Percentiles rank a stretch among this genome's conserved stretches.
Evolutionary conservation across 2,888 invertebrate genomes (phyloP).

Genomic region (Notocelia uddmanniana): DNA sequence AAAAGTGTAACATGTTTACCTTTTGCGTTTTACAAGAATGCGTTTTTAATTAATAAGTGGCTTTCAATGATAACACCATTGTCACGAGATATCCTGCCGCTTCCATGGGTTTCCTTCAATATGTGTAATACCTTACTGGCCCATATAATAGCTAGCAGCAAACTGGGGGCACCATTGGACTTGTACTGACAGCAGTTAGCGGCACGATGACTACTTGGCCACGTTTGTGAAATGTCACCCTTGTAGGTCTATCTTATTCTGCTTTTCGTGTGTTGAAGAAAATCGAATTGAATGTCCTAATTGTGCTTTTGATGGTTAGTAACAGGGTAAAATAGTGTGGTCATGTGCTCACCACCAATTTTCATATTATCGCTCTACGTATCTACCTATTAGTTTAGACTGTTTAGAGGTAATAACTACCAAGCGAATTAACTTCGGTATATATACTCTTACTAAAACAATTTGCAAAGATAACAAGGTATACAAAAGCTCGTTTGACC

Average conservation of each 20-base stretch:
- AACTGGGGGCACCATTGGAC: too few relatives aligned
- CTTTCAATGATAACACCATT: constrained; percentile 51
- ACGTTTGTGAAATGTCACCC: too few relatives aligned
- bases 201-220: too few relatives aligned
- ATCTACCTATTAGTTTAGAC: not conserved
- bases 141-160: too few relatives aligned
- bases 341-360: too few relatives aligned
- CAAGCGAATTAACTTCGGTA: not conserved
- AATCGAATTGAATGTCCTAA: too few relatives aligned
- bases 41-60: constrained; percentile 72
- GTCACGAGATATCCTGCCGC: constrained; percentile 36
- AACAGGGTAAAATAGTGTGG: too few relatives aligned
- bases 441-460: constrained; percentile 1
- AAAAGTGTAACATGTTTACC: constrained; percentile 66
- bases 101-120: constrained; percentile 20
- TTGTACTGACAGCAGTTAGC: too few relatives aligned
- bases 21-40: constrained; percentile 69
- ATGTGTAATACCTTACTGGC: not conserved
- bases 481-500: constrained; percentile 24
- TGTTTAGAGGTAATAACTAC: not conserved
- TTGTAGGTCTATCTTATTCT: too few relatives aligned
- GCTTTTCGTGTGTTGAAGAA: too few relatives aligned
- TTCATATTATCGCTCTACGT: too few relatives aligned
- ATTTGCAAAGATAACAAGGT: constrained; percentile 24
- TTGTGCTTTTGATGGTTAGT: too few relatives aligned